These are phyloP conservation scores for Probosciger aterrimus DNA, from an alignment of 2,113 vertebrate genomes.

Conservation along the genomic window DNA sequence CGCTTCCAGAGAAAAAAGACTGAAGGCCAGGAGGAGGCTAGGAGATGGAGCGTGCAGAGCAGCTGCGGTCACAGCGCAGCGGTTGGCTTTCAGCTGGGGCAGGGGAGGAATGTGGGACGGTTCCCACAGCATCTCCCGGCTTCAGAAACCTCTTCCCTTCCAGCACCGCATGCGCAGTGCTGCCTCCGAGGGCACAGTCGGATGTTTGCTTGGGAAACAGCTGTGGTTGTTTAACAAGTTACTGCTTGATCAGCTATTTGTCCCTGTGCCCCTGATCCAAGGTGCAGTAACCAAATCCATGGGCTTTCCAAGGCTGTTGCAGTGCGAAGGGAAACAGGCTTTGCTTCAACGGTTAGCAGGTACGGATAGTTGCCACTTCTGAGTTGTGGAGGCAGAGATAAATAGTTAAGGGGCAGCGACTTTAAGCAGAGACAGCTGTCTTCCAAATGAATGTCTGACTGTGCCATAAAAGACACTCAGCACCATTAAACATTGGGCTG, in stretches of 20 bases:
- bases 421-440: conserved; percentile 51
- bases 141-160: conserved; percentile 3
- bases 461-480: conserved; percentile 41
- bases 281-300: background rate
- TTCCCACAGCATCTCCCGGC: conserved; percentile 34
- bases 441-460: conserved; percentile 11
- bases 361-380: background rate
- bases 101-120: background rate
- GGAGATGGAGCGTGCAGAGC: background rate
- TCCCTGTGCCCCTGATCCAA: conserved; percentile 1
- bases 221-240: conserved; percentile 61
- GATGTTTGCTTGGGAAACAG: conserved; percentile 61
- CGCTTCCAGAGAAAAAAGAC: background rate
- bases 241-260: conserved; percentile 63
- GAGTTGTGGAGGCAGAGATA: background rate
- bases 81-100: conserved; percentile 1
- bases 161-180: background rate
- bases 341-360: background rate
- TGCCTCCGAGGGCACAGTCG: conserved; percentile 3
- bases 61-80: background rate
- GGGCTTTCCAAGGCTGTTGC: conserved; percentile 5
- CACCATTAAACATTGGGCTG: conserved; percentile 60
- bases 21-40: background rate
- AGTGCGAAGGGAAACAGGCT: background rate
- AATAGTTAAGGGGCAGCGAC: conserved; percentile 32